Evolutionary conservation across 1,140 invertebrate genomes (phyloP), one percentile per base, ranked within the genome.

Genomic region (Polyergus mexicanus): DNA sequence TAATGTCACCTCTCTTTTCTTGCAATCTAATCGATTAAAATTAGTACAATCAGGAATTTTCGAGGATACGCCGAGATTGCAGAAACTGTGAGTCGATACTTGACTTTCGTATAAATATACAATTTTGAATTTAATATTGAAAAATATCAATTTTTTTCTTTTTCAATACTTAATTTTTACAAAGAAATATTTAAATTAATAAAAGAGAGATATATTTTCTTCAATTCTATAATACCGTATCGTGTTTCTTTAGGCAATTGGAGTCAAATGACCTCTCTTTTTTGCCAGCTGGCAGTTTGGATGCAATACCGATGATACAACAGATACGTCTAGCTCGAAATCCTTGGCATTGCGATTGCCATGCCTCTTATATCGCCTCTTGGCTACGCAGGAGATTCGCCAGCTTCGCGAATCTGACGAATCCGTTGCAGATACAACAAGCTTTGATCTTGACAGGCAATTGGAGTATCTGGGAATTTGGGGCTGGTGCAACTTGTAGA

Each of bases 321-420:
- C 96, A 97, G 71, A 95, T 98, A 0, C 97, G 98, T 92, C 93
- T 98, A 25, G 97, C 96, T 1, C 97, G 97, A 87, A 98, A 98
- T 94, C 97, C 97, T 0, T 98, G 98, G 98, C 97, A 98, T 91
- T 98, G 98, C 89, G 97, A 98, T 92, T 98, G 98, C 91, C 96
- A 96, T 58, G 96, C 97, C 8, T 94, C 97, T 0, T 98, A 98
- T 92, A 96, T 98, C 74, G 96, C 97, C 0, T 95, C 94, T 93
- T 97, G 96, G 96, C 94, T 96, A 25, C 89, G 90, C 28, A 92
- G 88, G 19, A 91, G 92, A 56, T 95, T 95, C 35, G 89, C 94
- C 22, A 44, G 60, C 0, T 69, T 74, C 8, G 51, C 69, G 3
- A 89, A 90, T 28, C 56, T 16, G 22, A 89, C 78, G 6, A 60